A percentile compares a stretch with the other conserved stretches of the same genome.
phyloP scores from a whole-genome alignment of 2,888 invertebrate genomes.

The Pandemis corylana region DNA sequence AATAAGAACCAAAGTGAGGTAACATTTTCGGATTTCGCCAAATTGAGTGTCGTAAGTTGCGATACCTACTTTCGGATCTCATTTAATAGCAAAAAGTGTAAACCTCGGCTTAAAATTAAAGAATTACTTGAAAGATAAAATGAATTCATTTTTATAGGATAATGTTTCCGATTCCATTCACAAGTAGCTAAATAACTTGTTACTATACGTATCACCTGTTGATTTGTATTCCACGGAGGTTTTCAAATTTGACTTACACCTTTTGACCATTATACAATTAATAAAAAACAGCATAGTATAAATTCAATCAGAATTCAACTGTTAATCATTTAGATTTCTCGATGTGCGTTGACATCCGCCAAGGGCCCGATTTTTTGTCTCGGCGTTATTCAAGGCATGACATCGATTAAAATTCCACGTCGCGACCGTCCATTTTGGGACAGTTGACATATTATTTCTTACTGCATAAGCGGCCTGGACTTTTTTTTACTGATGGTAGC shows the following conservation, averaged over 20 bases:
- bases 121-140: slow-evolving; percentile 12
- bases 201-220: slow-evolving; percentile 9
- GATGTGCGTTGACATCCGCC: slow-evolving; percentile 57
- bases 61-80: background rate
- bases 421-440: slow-evolving; percentile 63
- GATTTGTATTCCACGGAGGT: slow-evolving; percentile 20
- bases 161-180: background rate
- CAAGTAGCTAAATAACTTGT: background rate
- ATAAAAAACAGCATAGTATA: slow-evolving; percentile 62
- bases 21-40: slow-evolving; percentile 46
- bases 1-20: slow-evolving; percentile 52
- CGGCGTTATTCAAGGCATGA: slow-evolving; percentile 60
- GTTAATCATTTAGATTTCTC: slow-evolving; percentile 64
- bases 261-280: slow-evolving; percentile 56
- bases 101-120: background rate
- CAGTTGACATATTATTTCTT: slow-evolving; percentile 60
- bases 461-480: slow-evolving; percentile 4
- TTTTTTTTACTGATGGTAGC: slow-evolving; percentile 53
- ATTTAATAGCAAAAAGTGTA: slow-evolving; percentile 1
- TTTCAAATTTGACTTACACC: slow-evolving; percentile 48
- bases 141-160: background rate
- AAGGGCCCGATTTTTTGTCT: slow-evolving; percentile 56
- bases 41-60: slow-evolving; percentile 50
- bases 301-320: slow-evolving; percentile 68
- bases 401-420: slow-evolving; percentile 71